Conservation (phyloP, 1,140 invertebrate genomes). For the Ylistrum balloti region DNA sequence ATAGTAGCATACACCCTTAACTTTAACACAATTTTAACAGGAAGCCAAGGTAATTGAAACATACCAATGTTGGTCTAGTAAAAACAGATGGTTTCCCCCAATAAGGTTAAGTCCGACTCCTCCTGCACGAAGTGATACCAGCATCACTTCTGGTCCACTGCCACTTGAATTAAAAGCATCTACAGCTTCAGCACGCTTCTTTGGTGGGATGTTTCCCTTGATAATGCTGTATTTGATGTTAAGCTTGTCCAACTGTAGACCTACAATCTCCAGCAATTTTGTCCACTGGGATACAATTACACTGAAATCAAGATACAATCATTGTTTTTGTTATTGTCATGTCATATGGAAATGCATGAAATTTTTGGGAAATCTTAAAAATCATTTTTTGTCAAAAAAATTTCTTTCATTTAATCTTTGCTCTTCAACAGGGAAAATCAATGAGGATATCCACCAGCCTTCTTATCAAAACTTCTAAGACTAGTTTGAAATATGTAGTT, state of each 20-base stretch:
- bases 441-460: no score
- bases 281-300: slow-evolving; percentile 95
- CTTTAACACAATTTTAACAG: no score
- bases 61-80: slow-evolving; percentile 95
- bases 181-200: slow-evolving; percentile 83
- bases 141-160: slow-evolving; percentile 85
- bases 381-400: no score
- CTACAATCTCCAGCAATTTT: slow-evolving; percentile 88
- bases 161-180: slow-evolving; percentile 88
- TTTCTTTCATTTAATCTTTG: no score
- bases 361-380: no score
- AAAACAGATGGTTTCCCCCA: slow-evolving; percentile 94
- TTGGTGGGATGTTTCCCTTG: slow-evolving; percentile 84
- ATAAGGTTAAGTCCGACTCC: slow-evolving; percentile 95
- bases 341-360: no score
- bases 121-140: slow-evolving; percentile 93
- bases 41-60: background rate
- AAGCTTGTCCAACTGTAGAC: slow-evolving; percentile 84
- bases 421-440: no score
- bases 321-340: no score
- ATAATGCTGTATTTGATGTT: slow-evolving; percentile 86
- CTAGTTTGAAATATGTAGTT: no score
- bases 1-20: background rate
- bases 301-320: slow-evolving; percentile 61
- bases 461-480: no score